phyloP scores from a whole-genome alignment of 2,888 invertebrate species.

The Ornithoptera priamus region DNA sequence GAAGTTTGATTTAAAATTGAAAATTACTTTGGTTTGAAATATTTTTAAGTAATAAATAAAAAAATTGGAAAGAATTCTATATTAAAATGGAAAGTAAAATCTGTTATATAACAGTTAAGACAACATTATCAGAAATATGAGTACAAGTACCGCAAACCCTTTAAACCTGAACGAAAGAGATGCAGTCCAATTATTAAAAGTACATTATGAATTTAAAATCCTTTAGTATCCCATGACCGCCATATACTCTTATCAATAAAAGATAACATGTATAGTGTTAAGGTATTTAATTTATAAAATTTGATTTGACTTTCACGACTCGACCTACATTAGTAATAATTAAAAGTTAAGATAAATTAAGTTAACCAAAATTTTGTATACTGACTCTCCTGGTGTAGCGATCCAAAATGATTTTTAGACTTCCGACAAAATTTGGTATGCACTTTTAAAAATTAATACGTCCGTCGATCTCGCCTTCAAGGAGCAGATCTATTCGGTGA shows the following conservation, averaged over 20 bases:
- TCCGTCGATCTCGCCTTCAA: too few species aligned
- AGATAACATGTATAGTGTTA: constrained; percentile 1
- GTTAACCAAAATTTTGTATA: not conserved
- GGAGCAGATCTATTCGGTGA: too few species aligned
- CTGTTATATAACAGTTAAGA: too few species aligned
- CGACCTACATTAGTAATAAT: constrained; percentile 4
- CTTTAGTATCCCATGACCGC: constrained; percentile 3
- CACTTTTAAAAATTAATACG: not conserved
- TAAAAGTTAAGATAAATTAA: constrained; percentile 2
- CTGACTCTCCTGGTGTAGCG: too few species aligned
- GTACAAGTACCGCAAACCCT: too few species aligned
- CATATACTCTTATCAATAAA: constrained; percentile 7
- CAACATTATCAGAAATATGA: too few species aligned
- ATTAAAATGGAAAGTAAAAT: too few species aligned
- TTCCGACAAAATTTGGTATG: not conserved
- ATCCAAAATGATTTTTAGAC: too few species aligned
- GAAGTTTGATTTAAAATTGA: too few species aligned
- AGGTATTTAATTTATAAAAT: constrained; percentile 3
- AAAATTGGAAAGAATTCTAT: too few species aligned
- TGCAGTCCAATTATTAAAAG: not conserved
- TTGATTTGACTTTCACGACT: constrained; percentile 1
- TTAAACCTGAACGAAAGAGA: not conserved
- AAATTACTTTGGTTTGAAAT: too few species aligned
- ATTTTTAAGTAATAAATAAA: too few species aligned
- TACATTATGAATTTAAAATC: not conserved